Conservation (phyloP, 23 tunicate species). For the Phallusia fumigata region DNA sequence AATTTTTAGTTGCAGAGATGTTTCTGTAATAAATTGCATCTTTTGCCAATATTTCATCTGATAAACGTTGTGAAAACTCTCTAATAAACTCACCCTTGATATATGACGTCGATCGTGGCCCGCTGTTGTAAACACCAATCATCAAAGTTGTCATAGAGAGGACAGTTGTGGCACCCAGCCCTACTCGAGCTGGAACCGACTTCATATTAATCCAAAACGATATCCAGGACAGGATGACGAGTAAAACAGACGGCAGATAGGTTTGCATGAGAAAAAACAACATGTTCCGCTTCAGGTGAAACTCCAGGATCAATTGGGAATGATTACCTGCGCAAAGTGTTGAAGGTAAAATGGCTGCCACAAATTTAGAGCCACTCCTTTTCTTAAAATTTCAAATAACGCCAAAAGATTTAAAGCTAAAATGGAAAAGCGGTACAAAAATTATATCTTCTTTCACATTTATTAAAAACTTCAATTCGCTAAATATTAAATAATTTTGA, state of each 20-base stretch:
- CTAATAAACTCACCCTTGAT: constrained; percentile 52
- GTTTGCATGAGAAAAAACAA: constrained; percentile 52
- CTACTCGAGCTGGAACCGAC: constrained; percentile 58
- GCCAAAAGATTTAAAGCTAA: too few relatives aligned
- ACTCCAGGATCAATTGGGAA: constrained; percentile 49
- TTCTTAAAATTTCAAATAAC: too few relatives aligned
- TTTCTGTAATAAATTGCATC: too few relatives aligned
- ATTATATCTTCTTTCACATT: too few relatives aligned
- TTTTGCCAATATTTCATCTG: too few relatives aligned
- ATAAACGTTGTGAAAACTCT: too few relatives aligned
- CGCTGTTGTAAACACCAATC: constrained; percentile 60
- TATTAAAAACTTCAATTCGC: too few relatives aligned
- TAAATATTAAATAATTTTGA: too few relatives aligned
- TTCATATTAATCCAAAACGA: constrained; percentile 56
- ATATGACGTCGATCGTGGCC: constrained; percentile 54
- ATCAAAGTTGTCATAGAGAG: constrained; percentile 65
- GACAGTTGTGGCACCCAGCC: constrained; percentile 49
- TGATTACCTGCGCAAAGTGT: constrained; percentile 31
- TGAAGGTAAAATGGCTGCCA: too few relatives aligned
- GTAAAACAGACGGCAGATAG: constrained; percentile 49
- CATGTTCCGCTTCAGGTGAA: constrained; percentile 45
- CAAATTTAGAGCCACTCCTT: too few relatives aligned
- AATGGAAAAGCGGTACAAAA: too few relatives aligned
- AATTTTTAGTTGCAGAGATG: too few relatives aligned
- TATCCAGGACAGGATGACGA: constrained; percentile 60